A percentile compares a stretch with the other conserved stretches of the same genome.
Evolutionary conservation across 1,140 invertebrate species (phyloP).

Genomic region (Drosophila willistoni): DNA sequence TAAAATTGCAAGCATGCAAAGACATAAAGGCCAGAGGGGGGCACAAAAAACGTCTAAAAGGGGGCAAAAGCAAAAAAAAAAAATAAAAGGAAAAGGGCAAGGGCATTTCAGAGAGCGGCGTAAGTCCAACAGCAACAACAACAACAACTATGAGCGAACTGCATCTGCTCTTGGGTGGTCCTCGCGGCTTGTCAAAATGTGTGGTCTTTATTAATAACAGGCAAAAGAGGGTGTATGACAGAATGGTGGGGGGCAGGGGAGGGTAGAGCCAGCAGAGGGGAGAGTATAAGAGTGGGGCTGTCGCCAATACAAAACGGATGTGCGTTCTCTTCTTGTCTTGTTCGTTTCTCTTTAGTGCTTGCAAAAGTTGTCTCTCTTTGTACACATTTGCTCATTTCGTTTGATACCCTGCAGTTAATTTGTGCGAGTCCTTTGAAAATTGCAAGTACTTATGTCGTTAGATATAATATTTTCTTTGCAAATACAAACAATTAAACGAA

Average conservation of each 20-base stretch:
- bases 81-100: background rate
- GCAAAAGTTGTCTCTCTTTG: conserved; percentile 30
- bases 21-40: conserved; percentile 30
- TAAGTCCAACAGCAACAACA: conserved; percentile 27
- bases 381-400: background rate
- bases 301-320: conserved; percentile 80
- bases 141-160: conserved; percentile 23
- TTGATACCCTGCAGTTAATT: background rate
- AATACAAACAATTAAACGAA: no score
- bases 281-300: conserved; percentile 34
- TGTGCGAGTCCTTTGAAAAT: background rate
- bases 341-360: conserved; percentile 28
- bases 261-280: background rate
- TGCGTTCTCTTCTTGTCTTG: conserved; percentile 43
- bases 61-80: background rate
- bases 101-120: conserved; percentile 17
- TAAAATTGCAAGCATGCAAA: conserved; percentile 72
- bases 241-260: conserved; percentile 25
- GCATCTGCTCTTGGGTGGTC: conserved; percentile 82
- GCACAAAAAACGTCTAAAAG: background rate
- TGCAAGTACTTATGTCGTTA: no score
- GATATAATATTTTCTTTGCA: no score
- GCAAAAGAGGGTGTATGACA: conserved; percentile 18
- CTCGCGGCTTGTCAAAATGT: conserved; percentile 81
- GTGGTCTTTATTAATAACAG: conserved; percentile 83